Percentiles rank a stretch among this genome's conserved stretches.
Evolutionary conservation across 2,797 vertebrate genomes (phyloP).

Genomic region (Sebastiscus tertius): DNA sequence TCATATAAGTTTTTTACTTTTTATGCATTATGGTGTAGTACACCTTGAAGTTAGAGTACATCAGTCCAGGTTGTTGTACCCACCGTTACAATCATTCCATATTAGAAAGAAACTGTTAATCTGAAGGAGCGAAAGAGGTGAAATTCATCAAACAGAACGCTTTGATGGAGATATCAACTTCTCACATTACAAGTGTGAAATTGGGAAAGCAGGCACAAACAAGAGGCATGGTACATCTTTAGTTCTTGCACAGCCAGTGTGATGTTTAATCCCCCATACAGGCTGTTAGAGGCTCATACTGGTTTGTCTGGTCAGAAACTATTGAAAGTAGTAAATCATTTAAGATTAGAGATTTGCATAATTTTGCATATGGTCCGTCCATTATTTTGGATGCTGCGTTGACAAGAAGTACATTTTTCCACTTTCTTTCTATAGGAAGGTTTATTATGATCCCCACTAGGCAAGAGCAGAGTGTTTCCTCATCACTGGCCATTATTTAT

Average conservation of each 20-base stretch:
- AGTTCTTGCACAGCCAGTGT: conserved; percentile 29
- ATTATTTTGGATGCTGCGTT: conserved; percentile 52
- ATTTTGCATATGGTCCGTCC: conserved; percentile 51
- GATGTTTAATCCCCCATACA: conserved; percentile 47
- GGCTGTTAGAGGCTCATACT: neutral
- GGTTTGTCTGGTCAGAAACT: neutral
- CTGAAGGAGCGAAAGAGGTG: neutral
- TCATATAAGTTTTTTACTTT: neutral
- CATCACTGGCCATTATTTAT: neutral
- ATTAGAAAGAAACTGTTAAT: neutral
- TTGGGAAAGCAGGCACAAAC: conserved; percentile 21
- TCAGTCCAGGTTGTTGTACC: neutral
- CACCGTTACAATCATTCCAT: neutral
- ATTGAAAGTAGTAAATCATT: neutral
- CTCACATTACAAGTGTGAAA: conserved; percentile 61
- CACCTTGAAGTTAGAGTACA: neutral
- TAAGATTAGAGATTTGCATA: too few species aligned
- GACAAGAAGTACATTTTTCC: conserved; percentile 40
- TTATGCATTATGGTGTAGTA: neutral
- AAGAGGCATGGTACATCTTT: conserved; percentile 37
- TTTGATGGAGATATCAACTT: conserved; percentile 44
- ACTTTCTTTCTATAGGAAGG: conserved; percentile 5
- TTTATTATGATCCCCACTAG: conserved; percentile 50
- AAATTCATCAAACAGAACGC: neutral
- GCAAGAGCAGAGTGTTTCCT: conserved; percentile 24